These are phyloP conservation scores for Stegastes partitus DNA, from an alignment of 2,113 vertebrate species.

Conservation along the genomic window DNA sequence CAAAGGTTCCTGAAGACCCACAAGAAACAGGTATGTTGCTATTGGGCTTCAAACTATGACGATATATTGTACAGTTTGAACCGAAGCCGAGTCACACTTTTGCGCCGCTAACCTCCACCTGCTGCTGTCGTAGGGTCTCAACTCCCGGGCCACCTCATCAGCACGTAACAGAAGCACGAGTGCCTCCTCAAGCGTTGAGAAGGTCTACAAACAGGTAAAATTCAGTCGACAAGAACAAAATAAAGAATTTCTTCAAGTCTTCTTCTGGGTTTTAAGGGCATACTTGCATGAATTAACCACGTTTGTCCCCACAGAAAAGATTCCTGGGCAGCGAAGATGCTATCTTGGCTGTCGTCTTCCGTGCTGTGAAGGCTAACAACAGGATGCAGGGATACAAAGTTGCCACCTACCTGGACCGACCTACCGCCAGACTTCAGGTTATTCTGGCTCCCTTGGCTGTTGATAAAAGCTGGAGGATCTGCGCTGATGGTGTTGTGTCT, in stretches of 20 bases:
- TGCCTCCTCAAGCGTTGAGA: slow-evolving; percentile 74
- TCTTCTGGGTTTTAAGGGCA: neutral
- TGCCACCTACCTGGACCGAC: slow-evolving; percentile 76
- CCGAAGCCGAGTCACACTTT: neutral
- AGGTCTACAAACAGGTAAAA: slow-evolving; percentile 69
- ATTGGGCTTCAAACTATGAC: neutral
- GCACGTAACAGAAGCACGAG: slow-evolving; percentile 51
- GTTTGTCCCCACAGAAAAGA: slow-evolving; percentile 59
- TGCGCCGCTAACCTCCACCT: neutral
- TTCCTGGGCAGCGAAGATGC: slow-evolving; percentile 78
- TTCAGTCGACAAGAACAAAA: neutral
- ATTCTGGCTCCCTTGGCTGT: slow-evolving; percentile 82
- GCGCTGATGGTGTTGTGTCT: slow-evolving; percentile 82
- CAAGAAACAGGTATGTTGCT: slow-evolving; percentile 59
- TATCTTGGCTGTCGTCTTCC: slow-evolving; percentile 70
- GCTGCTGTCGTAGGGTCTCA: slow-evolving; percentile 23
- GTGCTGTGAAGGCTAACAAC: slow-evolving; percentile 72
- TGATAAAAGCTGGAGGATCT: slow-evolving; percentile 85
- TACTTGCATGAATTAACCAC: neutral
- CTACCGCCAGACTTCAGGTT: slow-evolving; percentile 80
- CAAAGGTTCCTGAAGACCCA: slow-evolving; percentile 59
- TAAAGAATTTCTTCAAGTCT: neutral
- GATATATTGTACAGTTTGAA: neutral
- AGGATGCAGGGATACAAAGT: slow-evolving; percentile 82
- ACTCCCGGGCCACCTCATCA: slow-evolving; percentile 26